Base-by-base conservation (phyloP, 2,113 vertebrate species). In the Nerophis lumbriciformis region DNA sequence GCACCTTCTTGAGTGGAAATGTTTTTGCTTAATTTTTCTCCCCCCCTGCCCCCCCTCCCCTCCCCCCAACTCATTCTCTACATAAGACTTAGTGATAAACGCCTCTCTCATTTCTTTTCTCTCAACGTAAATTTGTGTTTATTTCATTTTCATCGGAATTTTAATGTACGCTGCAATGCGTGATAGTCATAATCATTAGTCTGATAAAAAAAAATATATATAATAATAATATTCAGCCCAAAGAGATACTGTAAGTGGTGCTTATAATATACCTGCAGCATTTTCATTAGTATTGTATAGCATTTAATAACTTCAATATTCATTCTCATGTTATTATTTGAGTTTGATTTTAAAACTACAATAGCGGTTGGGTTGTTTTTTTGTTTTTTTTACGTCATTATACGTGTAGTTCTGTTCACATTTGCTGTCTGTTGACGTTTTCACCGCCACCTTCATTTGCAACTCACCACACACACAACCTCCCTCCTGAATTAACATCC, bases 1-100 rank as follows among this genome's bases (percentile, higher is more conserved):
- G 92, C 91, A 93, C 93, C 91, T 94, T 93, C 94, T 95, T 95
- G 94, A 94, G 92, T 98, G 87, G 84, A 88, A 86, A 88, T 91
- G 88, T 89, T 88, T 45, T 85, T 90, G 81, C 81, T 83, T 86
- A 87, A 66, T 85, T 83, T 91, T 92, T 94, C 92, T 88, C 14
- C 28, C 28, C 28, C 28, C 28, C 28, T 2, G 0, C 1, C 1
- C 28, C 4, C 3, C 28, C 28, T 28, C 28, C 28, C 28, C 4
- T 2, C 28, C n/a, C 83, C 87, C 76, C 78, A 92, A 90, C 85
- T 82, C 89, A 85, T 87, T 90, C 91, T 91, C 83, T 83, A 90
- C 90, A 84, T 76, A 90, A 87, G 82, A 79, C 76, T 63, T 69
- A 79, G 65, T 16, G 66, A 45, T 12, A 75, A 68, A 80, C 67